These are phyloP conservation scores for Artibeus lituratus DNA, from an alignment of 2,797 vertebrate genomes.

Conservation along the genomic window DNA sequence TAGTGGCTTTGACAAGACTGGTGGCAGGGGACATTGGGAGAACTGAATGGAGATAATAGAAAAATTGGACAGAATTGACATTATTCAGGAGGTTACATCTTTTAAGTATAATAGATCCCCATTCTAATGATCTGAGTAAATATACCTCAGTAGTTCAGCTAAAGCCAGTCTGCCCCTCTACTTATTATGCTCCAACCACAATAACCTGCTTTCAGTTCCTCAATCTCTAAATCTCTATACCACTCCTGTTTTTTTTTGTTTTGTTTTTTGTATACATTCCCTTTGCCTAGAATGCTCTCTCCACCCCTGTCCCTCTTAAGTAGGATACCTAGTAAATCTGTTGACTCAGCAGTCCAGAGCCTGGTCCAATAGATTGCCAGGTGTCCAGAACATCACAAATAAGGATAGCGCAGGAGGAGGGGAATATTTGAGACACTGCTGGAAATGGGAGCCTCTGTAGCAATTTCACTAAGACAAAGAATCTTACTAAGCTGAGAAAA, in stretches of 20 bases:
- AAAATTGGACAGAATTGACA: background rate
- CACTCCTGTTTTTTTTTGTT: background rate
- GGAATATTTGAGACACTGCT: background rate
- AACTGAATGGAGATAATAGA: background rate
- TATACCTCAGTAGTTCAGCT: background rate
- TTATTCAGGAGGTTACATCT: background rate
- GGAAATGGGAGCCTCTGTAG: background rate
- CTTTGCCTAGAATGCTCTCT: background rate
- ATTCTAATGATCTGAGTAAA: background rate
- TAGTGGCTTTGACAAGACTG: background rate
- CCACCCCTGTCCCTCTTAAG: fast-evolving
- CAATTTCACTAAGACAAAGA: background rate
- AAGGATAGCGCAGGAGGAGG: background rate
- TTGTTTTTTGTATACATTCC: background rate
- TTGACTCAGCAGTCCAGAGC: background rate
- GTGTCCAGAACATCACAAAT: background rate
- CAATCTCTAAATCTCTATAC: background rate
- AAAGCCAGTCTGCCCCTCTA: background rate
- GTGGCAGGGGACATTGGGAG: background rate
- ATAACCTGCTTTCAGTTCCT: background rate
- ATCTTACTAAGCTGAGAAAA: background rate
- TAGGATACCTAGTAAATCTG: background rate
- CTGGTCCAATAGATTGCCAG: background rate
- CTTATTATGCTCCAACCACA: background rate
- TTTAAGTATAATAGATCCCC: background rate